Evolutionary conservation across 1,140 invertebrate genomes (phyloP).

Genomic region (Aplysia californica): DNA sequence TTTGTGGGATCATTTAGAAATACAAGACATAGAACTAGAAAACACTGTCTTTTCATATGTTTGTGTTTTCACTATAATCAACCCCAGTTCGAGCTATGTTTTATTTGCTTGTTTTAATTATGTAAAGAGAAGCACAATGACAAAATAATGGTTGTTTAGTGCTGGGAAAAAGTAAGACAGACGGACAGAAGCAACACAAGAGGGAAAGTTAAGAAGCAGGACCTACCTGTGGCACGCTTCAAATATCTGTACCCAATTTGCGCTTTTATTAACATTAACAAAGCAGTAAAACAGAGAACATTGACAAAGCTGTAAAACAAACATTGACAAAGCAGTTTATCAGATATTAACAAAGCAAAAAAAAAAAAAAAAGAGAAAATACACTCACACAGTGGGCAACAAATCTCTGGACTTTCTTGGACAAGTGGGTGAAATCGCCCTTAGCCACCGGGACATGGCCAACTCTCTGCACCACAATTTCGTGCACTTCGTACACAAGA

Average conservation of each 20-base stretch:
- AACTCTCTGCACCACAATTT: constrained; percentile 50
- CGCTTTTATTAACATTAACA: neutral
- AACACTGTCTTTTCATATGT: neutral
- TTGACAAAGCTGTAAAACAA: neutral
- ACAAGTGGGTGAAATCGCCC: constrained; percentile 56
- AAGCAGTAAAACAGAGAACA: neutral
- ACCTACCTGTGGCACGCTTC: neutral
- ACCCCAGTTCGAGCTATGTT: no score
- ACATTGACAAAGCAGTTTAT: neutral
- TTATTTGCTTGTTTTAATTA: no score
- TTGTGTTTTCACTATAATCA: no score
- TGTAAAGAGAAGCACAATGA: no score
- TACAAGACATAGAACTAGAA: neutral
- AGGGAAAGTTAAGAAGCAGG: neutral
- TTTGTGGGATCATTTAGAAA: no score
- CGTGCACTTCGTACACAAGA: constrained; percentile 49
- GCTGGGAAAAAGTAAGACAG: no score
- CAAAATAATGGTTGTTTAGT: no score
- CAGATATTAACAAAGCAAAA: neutral
- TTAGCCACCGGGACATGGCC: constrained; percentile 60
- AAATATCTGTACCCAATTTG: neutral
- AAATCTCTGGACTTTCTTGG: constrained; percentile 53
- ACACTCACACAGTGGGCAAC: constrained; percentile 56
- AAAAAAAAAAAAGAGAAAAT: neutral
- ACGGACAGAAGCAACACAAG: no score